phyloP scores from a whole-genome alignment of 2,888 invertebrate species.

The Mycalesis mineus region DNA sequence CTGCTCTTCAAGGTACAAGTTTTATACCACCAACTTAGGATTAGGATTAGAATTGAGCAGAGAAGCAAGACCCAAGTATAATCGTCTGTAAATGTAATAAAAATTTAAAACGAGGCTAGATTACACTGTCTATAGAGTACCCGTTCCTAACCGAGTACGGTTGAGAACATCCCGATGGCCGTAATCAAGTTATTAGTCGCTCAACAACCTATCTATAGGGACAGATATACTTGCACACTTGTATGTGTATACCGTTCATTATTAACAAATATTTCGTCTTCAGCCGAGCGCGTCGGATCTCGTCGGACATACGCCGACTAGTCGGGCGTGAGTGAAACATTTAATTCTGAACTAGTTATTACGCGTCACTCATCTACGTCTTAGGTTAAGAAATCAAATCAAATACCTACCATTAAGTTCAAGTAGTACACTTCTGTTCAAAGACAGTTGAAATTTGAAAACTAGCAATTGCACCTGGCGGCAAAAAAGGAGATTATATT shows the following conservation, averaged over 20 bases:
- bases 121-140: neutral
- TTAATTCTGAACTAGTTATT: neutral
- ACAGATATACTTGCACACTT: neutral
- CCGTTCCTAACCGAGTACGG: neutral
- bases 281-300: neutral
- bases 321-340: neutral
- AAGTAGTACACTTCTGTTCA: no score
- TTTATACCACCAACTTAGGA: no score
- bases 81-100: neutral
- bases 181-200: neutral
- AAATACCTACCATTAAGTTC: no score
- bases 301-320: neutral
- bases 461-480: no score
- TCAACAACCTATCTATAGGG: neutral
- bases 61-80: neutral
- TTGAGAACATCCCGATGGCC: neutral
- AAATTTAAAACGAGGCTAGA: neutral
- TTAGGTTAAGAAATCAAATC: no score
- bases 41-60: no score
- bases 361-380: no score
- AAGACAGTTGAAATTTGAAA: no score
- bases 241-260: no score
- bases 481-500: no score
- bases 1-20: no score
- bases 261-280: no score